These are phyloP conservation scores for Dicaeum eximium DNA, from an alignment of 2,113 vertebrate genomes.

Conservation along the genomic window DNA sequence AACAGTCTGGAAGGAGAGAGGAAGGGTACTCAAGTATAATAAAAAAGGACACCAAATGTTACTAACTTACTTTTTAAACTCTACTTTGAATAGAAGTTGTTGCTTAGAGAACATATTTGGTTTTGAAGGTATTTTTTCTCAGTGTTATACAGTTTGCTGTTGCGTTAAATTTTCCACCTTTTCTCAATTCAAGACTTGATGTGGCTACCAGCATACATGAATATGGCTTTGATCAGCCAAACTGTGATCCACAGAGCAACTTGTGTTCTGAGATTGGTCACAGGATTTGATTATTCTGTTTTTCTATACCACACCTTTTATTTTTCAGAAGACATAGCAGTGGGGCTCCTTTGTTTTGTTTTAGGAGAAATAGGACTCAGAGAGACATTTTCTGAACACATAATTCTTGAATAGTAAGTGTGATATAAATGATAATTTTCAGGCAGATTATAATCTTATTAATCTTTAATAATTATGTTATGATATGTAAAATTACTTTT, in stretches of 20 bases:
- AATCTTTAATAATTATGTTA: background rate
- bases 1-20: background rate
- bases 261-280: background rate
- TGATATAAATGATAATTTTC: background rate
- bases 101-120: fast-evolving
- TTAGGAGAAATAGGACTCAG: background rate
- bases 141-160: background rate
- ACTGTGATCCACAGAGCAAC: background rate
- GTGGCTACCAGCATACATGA: background rate
- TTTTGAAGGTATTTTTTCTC: background rate
- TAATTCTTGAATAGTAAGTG: background rate
- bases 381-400: background rate
- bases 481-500: background rate
- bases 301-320: background rate
- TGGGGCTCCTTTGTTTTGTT: background rate
- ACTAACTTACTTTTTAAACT: background rate
- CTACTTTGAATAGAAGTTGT: background rate
- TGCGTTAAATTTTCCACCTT: background rate
- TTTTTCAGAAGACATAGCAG: background rate
- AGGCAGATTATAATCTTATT: background rate
- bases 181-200: background rate
- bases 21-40: fast-evolving
- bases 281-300: background rate
- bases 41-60: background rate
- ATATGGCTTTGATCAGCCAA: background rate